Percentiles rank a stretch among this genome's conserved stretches.
phyloP scores from a whole-genome alignment of 2,113 vertebrate species.

The Forbesichthys papilliferus region DNA sequence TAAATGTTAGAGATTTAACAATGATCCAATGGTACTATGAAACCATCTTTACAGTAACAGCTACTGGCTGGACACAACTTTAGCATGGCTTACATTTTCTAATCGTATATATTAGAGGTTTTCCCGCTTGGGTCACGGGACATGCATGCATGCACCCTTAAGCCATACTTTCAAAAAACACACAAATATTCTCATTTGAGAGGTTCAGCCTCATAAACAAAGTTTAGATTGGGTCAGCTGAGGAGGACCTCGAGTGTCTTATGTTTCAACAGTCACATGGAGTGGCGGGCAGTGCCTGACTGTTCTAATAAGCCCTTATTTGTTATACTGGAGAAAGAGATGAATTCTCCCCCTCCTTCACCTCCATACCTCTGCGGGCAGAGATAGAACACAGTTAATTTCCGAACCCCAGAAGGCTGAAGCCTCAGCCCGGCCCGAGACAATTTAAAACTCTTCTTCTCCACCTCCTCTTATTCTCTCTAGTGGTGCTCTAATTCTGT shows the following conservation, averaged over 20 bases:
- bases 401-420: slow-evolving; percentile 47
- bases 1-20: no score
- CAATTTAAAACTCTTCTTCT: slow-evolving; percentile 50
- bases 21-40: no score
- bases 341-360: slow-evolving; percentile 3
- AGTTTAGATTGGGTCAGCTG: slow-evolving; percentile 1
- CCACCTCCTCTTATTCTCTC: slow-evolving; percentile 45
- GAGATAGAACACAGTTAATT: slow-evolving; percentile 60
- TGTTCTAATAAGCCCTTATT: slow-evolving; percentile 2
- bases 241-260: not conserved
- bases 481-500: slow-evolving; percentile 56
- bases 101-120: no score
- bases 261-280: not conserved
- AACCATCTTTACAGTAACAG: no score
- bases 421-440: slow-evolving; percentile 47
- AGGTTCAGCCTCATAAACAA: not conserved
- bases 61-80: no score
- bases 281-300: not conserved
- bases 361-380: slow-evolving; percentile 37
- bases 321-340: not conserved
- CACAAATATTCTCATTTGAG: not conserved
- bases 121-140: not conserved
- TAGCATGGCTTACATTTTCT: no score
- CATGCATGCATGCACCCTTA: not conserved
- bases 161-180: not conserved